Conservation (phyloP, 2,797 vertebrate species). For the Gadopsis marmoratus region DNA sequence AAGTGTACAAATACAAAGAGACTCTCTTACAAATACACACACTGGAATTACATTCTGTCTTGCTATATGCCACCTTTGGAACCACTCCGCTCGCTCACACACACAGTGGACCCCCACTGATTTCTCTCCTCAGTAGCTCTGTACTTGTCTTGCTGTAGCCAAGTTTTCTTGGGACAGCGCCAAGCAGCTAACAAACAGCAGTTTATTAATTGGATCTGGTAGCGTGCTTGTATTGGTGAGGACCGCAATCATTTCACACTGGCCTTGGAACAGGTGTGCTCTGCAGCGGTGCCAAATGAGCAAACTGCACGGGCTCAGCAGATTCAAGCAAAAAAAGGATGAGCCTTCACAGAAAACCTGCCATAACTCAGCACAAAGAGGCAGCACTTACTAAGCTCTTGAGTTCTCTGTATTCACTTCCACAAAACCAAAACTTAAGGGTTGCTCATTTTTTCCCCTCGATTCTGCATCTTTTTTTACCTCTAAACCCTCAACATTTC, state of each 20-base stretch:
- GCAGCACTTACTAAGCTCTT: slow-evolving; percentile 13
- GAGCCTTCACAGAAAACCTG: slow-evolving; percentile 45
- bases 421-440: neutral
- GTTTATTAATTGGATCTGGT: slow-evolving; percentile 75
- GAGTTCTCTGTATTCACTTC: slow-evolving; percentile 14
- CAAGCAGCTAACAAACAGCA: slow-evolving; percentile 66
- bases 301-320: slow-evolving; percentile 57
- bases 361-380: slow-evolving; percentile 49
- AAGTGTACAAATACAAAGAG: slow-evolving; percentile 13
- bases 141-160: slow-evolving; percentile 44
- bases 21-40: neutral
- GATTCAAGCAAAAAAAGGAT: slow-evolving; percentile 52
- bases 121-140: slow-evolving; percentile 40
- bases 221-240: slow-evolving; percentile 66
- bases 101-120: slow-evolving; percentile 16
- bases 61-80: neutral
- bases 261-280: slow-evolving; percentile 65
- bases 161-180: slow-evolving; percentile 52
- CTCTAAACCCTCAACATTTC: neutral
- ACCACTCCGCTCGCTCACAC: neutral
- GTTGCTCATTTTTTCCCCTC: neutral
- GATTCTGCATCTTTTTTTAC: neutral
- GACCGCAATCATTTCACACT: slow-evolving; percentile 69
- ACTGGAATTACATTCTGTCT: neutral
- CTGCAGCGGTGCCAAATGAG: slow-evolving; percentile 59